Base-by-base conservation (phyloP, 2,113 vertebrate genomes). In the Cryptotis parvus region DNA sequence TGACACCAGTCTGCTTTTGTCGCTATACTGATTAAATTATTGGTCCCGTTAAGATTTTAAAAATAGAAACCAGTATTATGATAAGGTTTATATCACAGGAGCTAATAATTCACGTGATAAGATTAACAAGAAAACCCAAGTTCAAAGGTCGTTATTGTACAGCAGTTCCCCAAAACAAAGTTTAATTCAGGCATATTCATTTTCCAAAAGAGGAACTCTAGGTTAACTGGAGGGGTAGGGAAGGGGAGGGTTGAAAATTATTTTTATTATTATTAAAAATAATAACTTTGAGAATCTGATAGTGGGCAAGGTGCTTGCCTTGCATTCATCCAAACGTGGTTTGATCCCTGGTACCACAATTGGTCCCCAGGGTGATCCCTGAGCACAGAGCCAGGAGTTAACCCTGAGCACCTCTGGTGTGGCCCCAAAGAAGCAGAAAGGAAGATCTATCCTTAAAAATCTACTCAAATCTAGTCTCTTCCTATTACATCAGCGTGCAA, bases 401-500 rank as follows among this genome's bases (percentile, higher is more conserved):
- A 15, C 52, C 52, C 5, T 15, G 16, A 55, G 52, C 52, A 55
- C 15, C 52, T 5, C 15, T 55, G 52, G 20, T 18, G 52, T 55
- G 16, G 43, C 43, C 43, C 43, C 6, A 45, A 45, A 45, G 11
- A 6, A 45, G 11, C 6, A 45, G 11, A 45, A 11, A n/a, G n/a
- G n/a, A n/a, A n/a, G n/a, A n/a, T n/a, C 84, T 84, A 84, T 49
- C 79, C 33, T 85, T 78, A 81, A 93, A 84, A 78, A 88, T 89
- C 74, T 79, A 61, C n/a, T 55, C 11, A 27, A 80, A 43, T 45
- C 18, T 35, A 84, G 66, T 82, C 41, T 9, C 29, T 78, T 79
- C 74, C 58, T 29, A 70, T 1, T 49, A 18, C 31, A 74, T 8
- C 55, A 84, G 26, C 35, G n/a, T 91, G 12, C 16, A 91, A 58